These are phyloP conservation scores for Tamias sibiricus DNA, from an alignment of 2,113 vertebrate genomes.

Conservation along the genomic window DNA sequence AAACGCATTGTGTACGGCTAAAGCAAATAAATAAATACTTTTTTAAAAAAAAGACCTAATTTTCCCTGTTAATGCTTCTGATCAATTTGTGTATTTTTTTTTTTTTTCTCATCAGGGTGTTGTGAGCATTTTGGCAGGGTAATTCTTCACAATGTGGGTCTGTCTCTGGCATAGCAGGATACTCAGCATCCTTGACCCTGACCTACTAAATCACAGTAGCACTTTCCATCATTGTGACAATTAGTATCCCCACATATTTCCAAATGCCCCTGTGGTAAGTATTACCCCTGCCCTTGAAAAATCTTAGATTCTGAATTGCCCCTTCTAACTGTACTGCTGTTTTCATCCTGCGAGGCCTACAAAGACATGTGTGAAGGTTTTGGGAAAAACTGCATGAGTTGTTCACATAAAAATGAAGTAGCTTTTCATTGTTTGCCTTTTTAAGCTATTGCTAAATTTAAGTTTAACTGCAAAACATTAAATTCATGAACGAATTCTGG, in stretches of 20 bases:
- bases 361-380: not conserved
- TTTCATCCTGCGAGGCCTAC: not conserved
- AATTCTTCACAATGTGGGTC: not conserved
- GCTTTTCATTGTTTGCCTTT: conserved; percentile 1
- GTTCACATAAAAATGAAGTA: not conserved
- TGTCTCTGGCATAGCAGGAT: not conserved
- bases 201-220: not conserved
- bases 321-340: not conserved
- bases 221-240: not conserved
- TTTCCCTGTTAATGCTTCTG: not conserved
- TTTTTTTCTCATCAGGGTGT: not conserved
- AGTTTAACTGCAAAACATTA: conserved; percentile 29
- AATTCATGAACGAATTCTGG: not conserved
- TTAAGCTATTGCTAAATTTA: conserved; percentile 45
- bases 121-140: not conserved
- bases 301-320: not conserved
- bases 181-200: not conserved
- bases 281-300: not conserved
- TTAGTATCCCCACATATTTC: not conserved
- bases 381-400: not conserved
- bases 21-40: too few species aligned
- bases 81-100: not conserved
- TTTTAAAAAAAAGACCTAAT: not conserved
- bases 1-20: too few species aligned
- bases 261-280: not conserved